Evolutionary conservation across 2,113 vertebrate species (phyloP).

Genomic region (Cyprinodon variegatus): DNA sequence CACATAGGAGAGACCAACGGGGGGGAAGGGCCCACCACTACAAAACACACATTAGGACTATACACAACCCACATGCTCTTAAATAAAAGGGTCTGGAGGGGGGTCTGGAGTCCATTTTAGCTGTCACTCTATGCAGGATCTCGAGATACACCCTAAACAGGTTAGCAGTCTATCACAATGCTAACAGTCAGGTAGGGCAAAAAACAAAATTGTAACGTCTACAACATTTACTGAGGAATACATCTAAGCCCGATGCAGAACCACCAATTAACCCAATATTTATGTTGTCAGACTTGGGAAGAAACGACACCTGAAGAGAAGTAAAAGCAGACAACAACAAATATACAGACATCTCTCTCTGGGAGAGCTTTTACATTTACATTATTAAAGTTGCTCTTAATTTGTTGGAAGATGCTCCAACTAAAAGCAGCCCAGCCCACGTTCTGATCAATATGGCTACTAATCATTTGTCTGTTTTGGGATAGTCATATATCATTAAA

Average conservation of each 20-base stretch:
- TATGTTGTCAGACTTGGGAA: no score
- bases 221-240: neutral
- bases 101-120: neutral
- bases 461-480: no score
- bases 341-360: neutral
- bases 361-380: neutral
- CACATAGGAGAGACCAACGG: neutral
- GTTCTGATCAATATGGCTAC: no score
- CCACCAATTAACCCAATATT: conserved; percentile 1
- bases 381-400: no score
- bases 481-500: no score
- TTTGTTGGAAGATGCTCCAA: no score
- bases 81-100: neutral
- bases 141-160: neutral
- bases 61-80: neutral
- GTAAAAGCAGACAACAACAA: neutral
- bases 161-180: neutral
- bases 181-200: neutral
- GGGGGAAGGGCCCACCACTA: neutral
- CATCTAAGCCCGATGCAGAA: neutral
- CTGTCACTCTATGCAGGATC: neutral
- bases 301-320: neutral
- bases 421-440: no score
- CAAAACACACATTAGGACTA: neutral
- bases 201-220: neutral